Percentiles rank a stretch among this genome's conserved stretches.
Evolutionary conservation across 1,140 invertebrate species (phyloP).

Genomic region (Trichomalopsis sarcophagae): DNA sequence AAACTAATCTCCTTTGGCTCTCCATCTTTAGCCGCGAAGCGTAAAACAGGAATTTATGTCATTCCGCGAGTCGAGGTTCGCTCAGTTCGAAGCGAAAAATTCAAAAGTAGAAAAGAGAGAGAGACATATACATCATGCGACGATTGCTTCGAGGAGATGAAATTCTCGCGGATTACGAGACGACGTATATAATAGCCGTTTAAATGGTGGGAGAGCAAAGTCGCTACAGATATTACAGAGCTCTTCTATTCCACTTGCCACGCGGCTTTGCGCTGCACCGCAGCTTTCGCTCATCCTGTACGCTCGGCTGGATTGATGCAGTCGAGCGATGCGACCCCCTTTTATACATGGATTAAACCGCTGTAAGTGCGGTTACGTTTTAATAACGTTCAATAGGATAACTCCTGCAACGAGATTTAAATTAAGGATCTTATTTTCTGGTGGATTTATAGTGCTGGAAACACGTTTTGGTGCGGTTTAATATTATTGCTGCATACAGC

Average conservation of each 20-base stretch:
- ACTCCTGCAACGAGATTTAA: not conserved
- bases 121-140: not conserved
- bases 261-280: not conserved
- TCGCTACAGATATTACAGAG: constrained; percentile 48
- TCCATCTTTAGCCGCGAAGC: not conserved
- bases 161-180: constrained; percentile 43
- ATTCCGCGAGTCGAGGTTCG: too few relatives aligned
- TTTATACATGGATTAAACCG: constrained; percentile 11
- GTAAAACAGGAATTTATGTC: not conserved
- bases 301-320: constrained; percentile 16
- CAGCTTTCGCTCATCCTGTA: not conserved
- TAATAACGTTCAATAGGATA: constrained; percentile 51
- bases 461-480: too few relatives aligned
- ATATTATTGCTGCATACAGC: too few relatives aligned
- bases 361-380: constrained; percentile 37
- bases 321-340: not conserved
- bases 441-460: too few relatives aligned
- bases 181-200: constrained; percentile 55
- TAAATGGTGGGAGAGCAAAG: constrained; percentile 31
- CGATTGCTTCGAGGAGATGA: constrained; percentile 46
- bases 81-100: not conserved
- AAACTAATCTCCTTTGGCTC: not conserved
- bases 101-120: too few relatives aligned
- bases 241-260: constrained; percentile 35
- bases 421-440: not conserved